Conservation (phyloP, 2,888 invertebrate species). For the Orchesella flavescens region DNA sequence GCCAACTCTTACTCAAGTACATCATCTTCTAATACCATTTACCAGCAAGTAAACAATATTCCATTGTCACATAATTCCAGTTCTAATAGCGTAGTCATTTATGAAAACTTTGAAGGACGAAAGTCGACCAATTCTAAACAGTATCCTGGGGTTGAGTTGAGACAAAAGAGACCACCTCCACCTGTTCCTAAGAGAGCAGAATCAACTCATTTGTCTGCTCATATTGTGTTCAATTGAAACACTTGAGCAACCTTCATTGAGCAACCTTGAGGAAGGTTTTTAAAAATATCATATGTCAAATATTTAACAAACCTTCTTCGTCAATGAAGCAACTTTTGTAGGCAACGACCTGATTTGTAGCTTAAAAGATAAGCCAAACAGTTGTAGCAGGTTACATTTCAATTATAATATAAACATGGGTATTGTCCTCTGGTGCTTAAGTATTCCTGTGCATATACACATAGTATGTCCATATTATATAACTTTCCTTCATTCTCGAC, state of each 20-base stretch:
- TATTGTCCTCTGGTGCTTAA: constrained; percentile 62
- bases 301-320: no score
- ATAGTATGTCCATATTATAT: no score
- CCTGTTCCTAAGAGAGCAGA: constrained; percentile 71
- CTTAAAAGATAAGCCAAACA: no score
- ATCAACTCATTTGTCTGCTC: constrained; percentile 70
- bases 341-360: no score
- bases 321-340: no score
- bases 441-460: constrained; percentile 48
- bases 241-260: no score
- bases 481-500: no score
- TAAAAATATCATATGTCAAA: no score
- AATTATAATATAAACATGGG: constrained; percentile 29
- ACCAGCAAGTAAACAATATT: constrained; percentile 59
- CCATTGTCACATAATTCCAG: constrained; percentile 56
- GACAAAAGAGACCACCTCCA: constrained; percentile 71
- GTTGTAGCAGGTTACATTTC: background rate
- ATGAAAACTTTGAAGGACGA: constrained; percentile 71
- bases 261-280: no score
- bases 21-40: constrained; percentile 27
- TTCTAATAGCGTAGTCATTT: constrained; percentile 67
- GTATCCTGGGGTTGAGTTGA: constrained; percentile 65
- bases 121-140: constrained; percentile 56
- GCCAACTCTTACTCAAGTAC: constrained; percentile 33
- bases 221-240: constrained; percentile 70